phyloP scores from a whole-genome alignment of 1,140 invertebrate genomes.

The Nylanderia fulva region DNA sequence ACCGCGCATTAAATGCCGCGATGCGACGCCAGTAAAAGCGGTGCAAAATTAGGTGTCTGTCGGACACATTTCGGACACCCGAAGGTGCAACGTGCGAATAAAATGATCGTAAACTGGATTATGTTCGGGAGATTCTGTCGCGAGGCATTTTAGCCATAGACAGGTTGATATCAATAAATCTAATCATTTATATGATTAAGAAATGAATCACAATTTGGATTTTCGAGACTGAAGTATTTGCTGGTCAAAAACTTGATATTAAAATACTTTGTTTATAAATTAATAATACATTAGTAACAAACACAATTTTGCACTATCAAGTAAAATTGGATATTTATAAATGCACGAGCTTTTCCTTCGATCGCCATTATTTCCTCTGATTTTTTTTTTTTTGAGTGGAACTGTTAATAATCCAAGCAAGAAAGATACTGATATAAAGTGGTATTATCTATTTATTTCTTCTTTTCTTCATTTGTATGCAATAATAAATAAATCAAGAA shows the following conservation, averaged over 20 bases:
- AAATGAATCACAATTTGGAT: neutral
- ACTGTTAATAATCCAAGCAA: slow-evolving; percentile 14
- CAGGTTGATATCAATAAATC: slow-evolving; percentile 20
- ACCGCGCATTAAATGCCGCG: slow-evolving; percentile 43
- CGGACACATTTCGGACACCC: neutral
- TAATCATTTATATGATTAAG: neutral
- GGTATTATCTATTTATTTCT: neutral
- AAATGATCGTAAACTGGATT: slow-evolving; percentile 43
- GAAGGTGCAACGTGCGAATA: slow-evolving; percentile 9
- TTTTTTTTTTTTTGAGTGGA: neutral
- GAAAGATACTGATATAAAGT: neutral
- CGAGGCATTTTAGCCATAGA: slow-evolving; percentile 12
- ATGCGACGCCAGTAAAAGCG: slow-evolving; percentile 16
- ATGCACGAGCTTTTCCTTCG: slow-evolving; percentile 16
- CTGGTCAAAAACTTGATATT: neutral
- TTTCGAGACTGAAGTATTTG: neutral
- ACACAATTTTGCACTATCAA: neutral
- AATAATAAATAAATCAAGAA: slow-evolving; percentile 32
- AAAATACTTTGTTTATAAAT: neutral
- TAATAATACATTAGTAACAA: too few relatives aligned
- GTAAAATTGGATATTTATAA: neutral
- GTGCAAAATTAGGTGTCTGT: slow-evolving; percentile 19
- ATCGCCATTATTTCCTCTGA: neutral
- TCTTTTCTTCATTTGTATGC: neutral
- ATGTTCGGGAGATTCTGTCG: slow-evolving; percentile 19